Percentiles rank a stretch among this genome's conserved stretches.
These are phyloP conservation scores for Cosmorhoe ocellata DNA, from an alignment of 2,888 invertebrate species.

Conservation along the genomic window DNA sequence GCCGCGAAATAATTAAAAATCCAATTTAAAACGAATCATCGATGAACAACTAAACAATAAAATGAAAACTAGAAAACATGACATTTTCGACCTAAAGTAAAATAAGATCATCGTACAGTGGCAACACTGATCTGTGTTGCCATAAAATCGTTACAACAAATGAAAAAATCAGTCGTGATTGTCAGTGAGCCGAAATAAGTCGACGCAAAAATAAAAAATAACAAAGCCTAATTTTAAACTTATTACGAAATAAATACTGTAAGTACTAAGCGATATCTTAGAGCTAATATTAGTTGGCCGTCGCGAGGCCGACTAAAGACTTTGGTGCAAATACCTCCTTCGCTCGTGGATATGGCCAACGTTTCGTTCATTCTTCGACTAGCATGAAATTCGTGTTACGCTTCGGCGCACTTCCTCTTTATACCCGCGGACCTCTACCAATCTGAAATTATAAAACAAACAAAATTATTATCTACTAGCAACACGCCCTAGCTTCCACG, in stretches of 20 bases:
- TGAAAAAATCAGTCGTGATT: conserved; percentile 62
- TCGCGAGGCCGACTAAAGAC: conserved; percentile 55
- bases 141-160: conserved; percentile 18
- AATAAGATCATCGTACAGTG: conserved; percentile 10
- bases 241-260: conserved; percentile 81
- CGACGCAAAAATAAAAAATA: conserved; percentile 48
- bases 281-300: conserved; percentile 47
- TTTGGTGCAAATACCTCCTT: conserved; percentile 68
- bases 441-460: conserved; percentile 41
- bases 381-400: conserved; percentile 78
- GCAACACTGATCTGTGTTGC: conserved; percentile 18
- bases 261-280: conserved; percentile 67
- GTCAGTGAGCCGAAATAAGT: conserved; percentile 49
- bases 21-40: not conserved
- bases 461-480: too few relatives aligned
- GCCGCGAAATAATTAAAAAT: conserved; percentile 34
- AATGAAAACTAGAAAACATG: conserved; percentile 11
- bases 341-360: conserved; percentile 71
- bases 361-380: conserved; percentile 77
- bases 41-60: conserved; percentile 5
- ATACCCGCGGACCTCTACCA: conserved; percentile 32
- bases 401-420: conserved; percentile 44
- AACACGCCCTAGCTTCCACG: too few relatives aligned
- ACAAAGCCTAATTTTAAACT: conserved; percentile 54
- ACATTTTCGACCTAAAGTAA: conserved; percentile 6